A percentile compares a stretch with the other conserved stretches of the same genome.
phyloP scores from a whole-genome alignment of 2,113 vertebrate genomes.

The Embiotoca jacksoni region DNA sequence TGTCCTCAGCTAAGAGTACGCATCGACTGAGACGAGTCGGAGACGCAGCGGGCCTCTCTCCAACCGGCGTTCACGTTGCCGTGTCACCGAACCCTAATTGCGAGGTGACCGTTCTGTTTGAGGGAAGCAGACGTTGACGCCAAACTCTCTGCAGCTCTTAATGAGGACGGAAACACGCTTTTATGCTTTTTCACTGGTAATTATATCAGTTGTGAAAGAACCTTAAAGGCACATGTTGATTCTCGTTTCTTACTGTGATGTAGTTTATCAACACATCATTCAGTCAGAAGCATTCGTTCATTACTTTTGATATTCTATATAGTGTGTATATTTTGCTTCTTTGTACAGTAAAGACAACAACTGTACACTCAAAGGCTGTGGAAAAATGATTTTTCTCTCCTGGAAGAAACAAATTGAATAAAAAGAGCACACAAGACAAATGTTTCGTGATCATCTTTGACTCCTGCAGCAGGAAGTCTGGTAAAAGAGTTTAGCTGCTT shows the following conservation, averaged over 20 bases:
- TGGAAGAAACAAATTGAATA: not conserved
- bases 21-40: slow-evolving; percentile 59
- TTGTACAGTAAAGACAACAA: too few relatives aligned
- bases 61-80: slow-evolving; percentile 52
- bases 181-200: slow-evolving; percentile 46
- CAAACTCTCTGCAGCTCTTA: slow-evolving; percentile 53
- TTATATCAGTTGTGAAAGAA: slow-evolving; percentile 48
- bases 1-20: slow-evolving; percentile 70
- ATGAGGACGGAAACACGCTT: slow-evolving; percentile 70
- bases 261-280: too few relatives aligned
- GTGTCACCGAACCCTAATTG: slow-evolving; percentile 70
- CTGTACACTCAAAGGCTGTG: not conserved
- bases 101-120: slow-evolving; percentile 65
- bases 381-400: not conserved
- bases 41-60: slow-evolving; percentile 56
- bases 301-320: not conserved
- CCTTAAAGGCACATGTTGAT: slow-evolving; percentile 42
- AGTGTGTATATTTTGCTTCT: not conserved
- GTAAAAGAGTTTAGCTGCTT: slow-evolving; percentile 18
- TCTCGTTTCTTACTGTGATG: not conserved
- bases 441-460: slow-evolving; percentile 2
- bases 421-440: not conserved
- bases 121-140: slow-evolving; percentile 41
- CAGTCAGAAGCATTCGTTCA: too few relatives aligned
- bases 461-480: slow-evolving; percentile 27